These are phyloP conservation scores for Cavia aperea DNA, from an alignment of 2,113 vertebrate species.

Conservation along the genomic window DNA sequence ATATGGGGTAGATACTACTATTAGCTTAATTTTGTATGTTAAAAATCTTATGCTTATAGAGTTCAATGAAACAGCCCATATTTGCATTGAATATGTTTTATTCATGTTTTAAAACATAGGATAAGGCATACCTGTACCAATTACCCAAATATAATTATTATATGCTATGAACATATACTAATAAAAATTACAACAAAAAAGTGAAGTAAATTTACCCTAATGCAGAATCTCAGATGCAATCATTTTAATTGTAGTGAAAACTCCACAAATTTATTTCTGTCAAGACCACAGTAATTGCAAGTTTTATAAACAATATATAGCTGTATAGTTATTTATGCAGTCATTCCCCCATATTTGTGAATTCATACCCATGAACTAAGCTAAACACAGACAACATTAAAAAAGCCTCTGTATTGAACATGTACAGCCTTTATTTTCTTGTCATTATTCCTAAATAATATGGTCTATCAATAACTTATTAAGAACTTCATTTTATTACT, in stretches of 20 bases:
- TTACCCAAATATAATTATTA: background rate
- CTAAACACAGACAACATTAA: background rate
- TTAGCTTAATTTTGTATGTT: background rate
- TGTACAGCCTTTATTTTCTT: background rate
- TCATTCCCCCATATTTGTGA: background rate
- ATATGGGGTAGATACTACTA: background rate
- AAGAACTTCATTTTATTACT: background rate
- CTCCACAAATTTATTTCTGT: background rate
- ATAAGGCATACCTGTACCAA: background rate
- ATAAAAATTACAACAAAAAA: background rate
- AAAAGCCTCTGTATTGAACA: background rate
- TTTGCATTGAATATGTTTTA: background rate
- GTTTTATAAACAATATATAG: background rate
- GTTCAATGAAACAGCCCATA: background rate
- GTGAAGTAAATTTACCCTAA: background rate
- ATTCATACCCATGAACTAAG: background rate
- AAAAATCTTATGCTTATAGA: background rate
- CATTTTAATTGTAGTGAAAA: background rate
- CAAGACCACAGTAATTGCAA: background rate
- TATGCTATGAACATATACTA: background rate
- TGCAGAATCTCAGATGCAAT: background rate
- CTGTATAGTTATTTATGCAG: background rate
- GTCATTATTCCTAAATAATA: background rate
- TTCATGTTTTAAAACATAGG: background rate
- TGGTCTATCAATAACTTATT: background rate